These are phyloP conservation scores for Eriosoma lanigerum DNA, from an alignment of 1,140 invertebrate genomes.

Conservation along the genomic window DNA sequence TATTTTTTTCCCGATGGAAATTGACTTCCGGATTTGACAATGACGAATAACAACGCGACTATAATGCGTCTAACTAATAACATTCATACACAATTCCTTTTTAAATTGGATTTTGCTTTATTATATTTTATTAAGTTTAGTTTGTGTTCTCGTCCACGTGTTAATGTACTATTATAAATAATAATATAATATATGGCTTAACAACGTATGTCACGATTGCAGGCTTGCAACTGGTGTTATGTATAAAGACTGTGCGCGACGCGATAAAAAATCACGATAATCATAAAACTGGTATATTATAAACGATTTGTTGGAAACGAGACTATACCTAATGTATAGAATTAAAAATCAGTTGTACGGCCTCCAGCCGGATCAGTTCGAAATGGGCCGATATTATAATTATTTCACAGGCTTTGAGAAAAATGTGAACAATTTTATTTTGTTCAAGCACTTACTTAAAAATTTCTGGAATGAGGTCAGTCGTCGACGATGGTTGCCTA, in stretches of 20 bases:
- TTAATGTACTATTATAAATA: background rate
- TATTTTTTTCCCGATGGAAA: constrained; percentile 27
- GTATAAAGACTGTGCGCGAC: background rate
- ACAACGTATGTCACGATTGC: constrained; percentile 40
- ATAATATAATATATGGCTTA: constrained; percentile 19
- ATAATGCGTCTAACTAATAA: constrained; percentile 14
- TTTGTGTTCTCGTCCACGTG: background rate
- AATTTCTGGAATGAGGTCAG: background rate
- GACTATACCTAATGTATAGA: background rate
- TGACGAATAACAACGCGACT: constrained; percentile 26
- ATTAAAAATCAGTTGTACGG: constrained; percentile 12
- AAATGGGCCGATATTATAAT: constrained; percentile 4
- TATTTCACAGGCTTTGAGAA: background rate
- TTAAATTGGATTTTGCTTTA: constrained; percentile 47
- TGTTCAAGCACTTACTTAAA: background rate
- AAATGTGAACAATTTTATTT: constrained; percentile 13
- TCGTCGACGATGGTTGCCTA: too few relatives aligned
- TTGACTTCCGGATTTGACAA: constrained; percentile 47
- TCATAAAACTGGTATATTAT: background rate
- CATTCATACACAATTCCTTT: constrained; percentile 21
- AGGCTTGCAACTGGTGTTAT: background rate
- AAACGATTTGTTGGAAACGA: background rate
- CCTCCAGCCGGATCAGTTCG: background rate
- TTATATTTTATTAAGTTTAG: background rate
- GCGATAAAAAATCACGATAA: background rate